phyloP scores from a whole-genome alignment of 2,113 vertebrate genomes.

The Oncorhynchus gorbuscha region DNA sequence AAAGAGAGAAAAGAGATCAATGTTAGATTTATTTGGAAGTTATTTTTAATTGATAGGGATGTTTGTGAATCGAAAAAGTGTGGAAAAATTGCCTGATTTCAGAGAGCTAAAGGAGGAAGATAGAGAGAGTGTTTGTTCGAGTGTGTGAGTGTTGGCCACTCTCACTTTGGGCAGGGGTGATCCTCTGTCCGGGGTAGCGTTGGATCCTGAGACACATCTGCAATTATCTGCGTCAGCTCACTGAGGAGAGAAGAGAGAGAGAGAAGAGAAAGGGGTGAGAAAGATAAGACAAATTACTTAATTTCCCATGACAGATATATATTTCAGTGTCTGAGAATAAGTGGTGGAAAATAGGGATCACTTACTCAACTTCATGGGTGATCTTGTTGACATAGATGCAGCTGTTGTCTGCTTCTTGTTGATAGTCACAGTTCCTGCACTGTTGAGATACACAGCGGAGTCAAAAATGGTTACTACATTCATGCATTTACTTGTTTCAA shows the following conservation, averaged over 20 bases:
- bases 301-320: background rate
- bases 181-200: conserved; percentile 90
- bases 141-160: background rate
- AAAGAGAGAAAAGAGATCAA: conserved; percentile 24
- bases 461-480: background rate
- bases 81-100: background rate
- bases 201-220: conserved; percentile 91
- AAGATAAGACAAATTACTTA: background rate
- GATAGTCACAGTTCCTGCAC: conserved; percentile 95
- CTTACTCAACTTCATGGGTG: conserved; percentile 93
- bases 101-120: background rate
- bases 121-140: too few relatives aligned
- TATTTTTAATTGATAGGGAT: too few relatives aligned
- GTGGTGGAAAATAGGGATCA: conserved; percentile 22
- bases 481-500: too few relatives aligned
- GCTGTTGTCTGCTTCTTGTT: conserved; percentile 94
- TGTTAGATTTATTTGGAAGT: too few relatives aligned
- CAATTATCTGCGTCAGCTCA: conserved; percentile 93
- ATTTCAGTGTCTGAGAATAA: background rate
- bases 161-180: conserved; percentile 92
- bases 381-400: conserved; percentile 97
- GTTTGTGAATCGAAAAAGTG: too few relatives aligned
- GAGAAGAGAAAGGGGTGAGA: background rate
- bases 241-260: conserved; percentile 43
- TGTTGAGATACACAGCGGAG: conserved; percentile 27